Evolutionary conservation across 2,888 invertebrate species (phyloP), one percentile per base, ranked within the genome.

Genomic region (Lasioglossum oenotherae): DNA sequence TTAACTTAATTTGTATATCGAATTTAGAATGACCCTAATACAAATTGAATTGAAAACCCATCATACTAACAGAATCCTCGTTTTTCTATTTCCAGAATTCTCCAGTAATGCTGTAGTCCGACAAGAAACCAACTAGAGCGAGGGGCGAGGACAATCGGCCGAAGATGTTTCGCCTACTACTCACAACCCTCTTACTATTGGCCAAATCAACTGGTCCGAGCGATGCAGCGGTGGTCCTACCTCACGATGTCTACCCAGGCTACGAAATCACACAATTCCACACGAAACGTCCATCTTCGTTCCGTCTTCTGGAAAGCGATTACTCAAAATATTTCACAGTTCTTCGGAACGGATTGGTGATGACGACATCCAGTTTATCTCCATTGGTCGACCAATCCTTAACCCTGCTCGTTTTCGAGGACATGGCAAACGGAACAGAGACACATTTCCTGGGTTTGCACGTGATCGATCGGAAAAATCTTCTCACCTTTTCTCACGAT

Each of bases 241-340:
- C 98, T 76, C 98, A 98, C 95, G 98, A 98, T 94, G 98, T 98
- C 91, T 97, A 98, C 94, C 98, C 98, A 4, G 98, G 98, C 76
- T 98, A 97, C 95, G 98, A 98, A 94, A 97, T 98, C 93, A 97
- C 97, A 94, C 97, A 97, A 93, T 98, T 98, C 23, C 82, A 88
- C 31, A 80, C 88, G 23, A 88, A 86, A 57, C 87, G 88, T 1
- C 95, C 96, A 86, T 96, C 96, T 93, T 96, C 96, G 87, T 97
- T 96, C 94, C 96, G 96, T 88, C 96, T 98, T 89, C 95, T 98
- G 92, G 98, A 98, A 93, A 98, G 97, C 76, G 98, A 97, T 88
- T 98, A 97, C 95, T 97, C 98, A 74, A 97, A 98, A 90, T 98
- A 97, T 95, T 98, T 99, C 95, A 98, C 98, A 16, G 97, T 98